phyloP scores from a whole-genome alignment of 1,140 invertebrate species.

The Portunus trituberculatus region DNA sequence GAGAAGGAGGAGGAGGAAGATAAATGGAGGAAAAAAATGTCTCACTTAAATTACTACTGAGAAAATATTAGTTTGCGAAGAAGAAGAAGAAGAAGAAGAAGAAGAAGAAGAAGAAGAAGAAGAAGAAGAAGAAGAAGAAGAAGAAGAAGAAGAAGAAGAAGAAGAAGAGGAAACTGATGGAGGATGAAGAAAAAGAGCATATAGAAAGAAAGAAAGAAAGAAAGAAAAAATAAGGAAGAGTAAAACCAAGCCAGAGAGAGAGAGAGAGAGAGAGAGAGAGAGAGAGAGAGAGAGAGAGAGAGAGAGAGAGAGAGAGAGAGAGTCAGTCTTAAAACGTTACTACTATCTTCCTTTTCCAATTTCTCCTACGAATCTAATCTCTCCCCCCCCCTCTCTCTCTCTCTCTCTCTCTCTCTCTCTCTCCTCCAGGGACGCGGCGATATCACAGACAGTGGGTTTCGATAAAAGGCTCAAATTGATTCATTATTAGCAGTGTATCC shows the following conservation, averaged over 20 bases:
- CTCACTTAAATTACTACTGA: too few relatives aligned
- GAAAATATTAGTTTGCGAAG: neutral
- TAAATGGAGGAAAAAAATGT: too few relatives aligned
- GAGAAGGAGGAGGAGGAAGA: neutral
- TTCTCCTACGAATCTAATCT: neutral
- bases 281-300: slow-evolving; percentile 20
- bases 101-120: neutral
- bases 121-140: neutral
- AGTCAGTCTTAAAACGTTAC: neutral
- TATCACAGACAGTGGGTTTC: slow-evolving; percentile 72
- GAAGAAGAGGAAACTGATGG: too few relatives aligned
- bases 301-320: neutral
- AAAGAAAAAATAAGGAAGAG: neutral
- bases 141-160: neutral
- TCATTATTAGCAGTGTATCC: slow-evolving; percentile 68
- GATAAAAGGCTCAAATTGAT: slow-evolving; percentile 75
- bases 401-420: neutral
- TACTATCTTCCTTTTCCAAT: neutral
- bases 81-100: too few relatives aligned
- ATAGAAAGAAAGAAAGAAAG: neutral
- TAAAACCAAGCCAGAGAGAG: neutral
- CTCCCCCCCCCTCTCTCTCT: neutral
- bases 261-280: slow-evolving; percentile 20
- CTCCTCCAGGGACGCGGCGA: slow-evolving; percentile 39
- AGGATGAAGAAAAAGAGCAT: neutral